Conservation (phyloP, 2,113 vertebrate species). For the Takifugu flavidus region DNA sequence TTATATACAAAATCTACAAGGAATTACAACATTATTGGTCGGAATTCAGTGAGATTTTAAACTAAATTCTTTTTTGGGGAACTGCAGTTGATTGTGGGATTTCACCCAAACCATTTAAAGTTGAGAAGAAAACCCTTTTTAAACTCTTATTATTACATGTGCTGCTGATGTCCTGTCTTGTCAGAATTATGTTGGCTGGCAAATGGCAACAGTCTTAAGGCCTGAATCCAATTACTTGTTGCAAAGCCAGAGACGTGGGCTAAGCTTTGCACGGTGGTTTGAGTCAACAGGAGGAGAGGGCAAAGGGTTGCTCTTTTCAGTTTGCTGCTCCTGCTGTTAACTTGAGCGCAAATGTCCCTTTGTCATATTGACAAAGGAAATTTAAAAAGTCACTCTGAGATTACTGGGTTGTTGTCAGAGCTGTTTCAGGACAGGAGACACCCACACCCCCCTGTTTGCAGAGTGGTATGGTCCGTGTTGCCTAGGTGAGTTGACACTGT, state of each 20-base stretch:
- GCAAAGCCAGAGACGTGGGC: constrained; percentile 53
- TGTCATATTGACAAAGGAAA: too few species aligned
- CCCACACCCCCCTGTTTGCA: constrained; percentile 25
- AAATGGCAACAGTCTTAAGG: constrained; percentile 52
- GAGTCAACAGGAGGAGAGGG: constrained; percentile 4
- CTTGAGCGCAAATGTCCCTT: too few species aligned
- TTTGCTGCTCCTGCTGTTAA: background rate
- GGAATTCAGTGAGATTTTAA: too few species aligned
- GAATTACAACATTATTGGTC: too few species aligned
- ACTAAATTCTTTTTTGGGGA: too few species aligned
- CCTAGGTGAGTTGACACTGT: constrained; percentile 67
- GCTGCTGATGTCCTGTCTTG: constrained; percentile 15
- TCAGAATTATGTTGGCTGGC: constrained; percentile 26
- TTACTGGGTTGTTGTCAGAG: rapidly evolving
- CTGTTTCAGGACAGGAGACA: background rate
- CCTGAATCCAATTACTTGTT: constrained; percentile 70
- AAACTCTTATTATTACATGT: background rate
- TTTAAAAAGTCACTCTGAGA: background rate
- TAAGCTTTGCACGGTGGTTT: constrained; percentile 27
- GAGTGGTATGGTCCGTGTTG: constrained; percentile 64
- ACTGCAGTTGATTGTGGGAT: too few species aligned
- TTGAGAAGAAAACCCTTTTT: too few species aligned
- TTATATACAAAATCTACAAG: too few species aligned
- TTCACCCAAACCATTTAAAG: too few species aligned
- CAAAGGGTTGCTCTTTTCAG: background rate